A percentile compares a stretch with the other conserved stretches of the same genome.
phyloP scores from a whole-genome alignment of 2,113 vertebrate genomes.

The Mastomys coucha region DNA sequence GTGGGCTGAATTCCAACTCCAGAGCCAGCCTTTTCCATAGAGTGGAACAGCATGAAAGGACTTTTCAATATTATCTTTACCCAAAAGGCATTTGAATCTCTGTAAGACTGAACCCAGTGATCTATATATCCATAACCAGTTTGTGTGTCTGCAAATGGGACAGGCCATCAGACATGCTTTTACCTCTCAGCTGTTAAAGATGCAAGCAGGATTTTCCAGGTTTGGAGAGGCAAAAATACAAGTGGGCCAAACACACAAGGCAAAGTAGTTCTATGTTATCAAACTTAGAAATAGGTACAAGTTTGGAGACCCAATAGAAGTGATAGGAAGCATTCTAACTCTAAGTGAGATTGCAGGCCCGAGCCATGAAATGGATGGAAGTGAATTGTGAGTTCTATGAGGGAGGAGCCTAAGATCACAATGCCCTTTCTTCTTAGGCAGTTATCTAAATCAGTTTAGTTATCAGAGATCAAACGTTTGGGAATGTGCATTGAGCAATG shows the following conservation, averaged over 20 bases:
- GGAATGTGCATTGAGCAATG: background rate
- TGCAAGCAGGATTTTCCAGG: background rate
- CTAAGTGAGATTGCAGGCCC: background rate
- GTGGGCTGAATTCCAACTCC: background rate
- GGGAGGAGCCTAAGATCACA: background rate
- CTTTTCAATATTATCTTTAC: background rate
- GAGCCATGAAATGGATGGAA: background rate
- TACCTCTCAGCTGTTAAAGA: background rate
- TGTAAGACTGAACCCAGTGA: background rate
- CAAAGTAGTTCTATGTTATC: background rate
- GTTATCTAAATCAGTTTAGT: background rate
- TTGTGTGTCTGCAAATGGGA: background rate
- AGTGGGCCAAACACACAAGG: background rate
- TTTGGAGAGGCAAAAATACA: background rate
- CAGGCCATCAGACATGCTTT: background rate
- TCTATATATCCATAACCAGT: background rate
- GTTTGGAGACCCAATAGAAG: background rate
- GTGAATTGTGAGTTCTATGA: background rate
- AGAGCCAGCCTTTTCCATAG: background rate
- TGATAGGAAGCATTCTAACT: background rate
- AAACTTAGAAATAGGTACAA: background rate
- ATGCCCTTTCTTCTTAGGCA: rapidly evolving
- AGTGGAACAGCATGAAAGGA: background rate
- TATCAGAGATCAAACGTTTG: background rate
- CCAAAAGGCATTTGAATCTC: background rate